Evolutionary conservation across 2,888 invertebrate genomes (phyloP).

Genomic region (Zonitis immaculata): DNA sequence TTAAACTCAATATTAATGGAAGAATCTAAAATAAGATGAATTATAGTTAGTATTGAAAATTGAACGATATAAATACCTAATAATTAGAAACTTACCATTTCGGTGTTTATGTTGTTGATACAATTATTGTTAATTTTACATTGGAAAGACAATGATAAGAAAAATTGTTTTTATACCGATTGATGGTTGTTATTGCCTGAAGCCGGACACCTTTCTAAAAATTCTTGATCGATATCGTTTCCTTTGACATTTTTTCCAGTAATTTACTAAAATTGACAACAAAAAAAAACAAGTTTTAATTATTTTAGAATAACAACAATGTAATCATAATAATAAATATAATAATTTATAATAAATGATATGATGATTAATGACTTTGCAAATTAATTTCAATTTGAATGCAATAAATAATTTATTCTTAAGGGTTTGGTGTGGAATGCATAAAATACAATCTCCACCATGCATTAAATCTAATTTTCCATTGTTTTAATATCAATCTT

Average conservation of each 20-base stretch:
- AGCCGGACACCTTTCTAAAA: not conserved
- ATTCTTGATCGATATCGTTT: not conserved
- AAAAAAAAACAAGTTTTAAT: too few species aligned
- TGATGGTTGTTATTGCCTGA: not conserved
- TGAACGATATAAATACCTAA: too few species aligned
- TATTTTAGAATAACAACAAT: too few species aligned
- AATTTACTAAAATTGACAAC: too few species aligned
- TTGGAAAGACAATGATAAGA: not conserved
- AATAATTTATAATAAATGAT: too few species aligned
- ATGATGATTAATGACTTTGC: too few species aligned
- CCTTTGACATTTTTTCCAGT: not conserved
- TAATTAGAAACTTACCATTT: not conserved
- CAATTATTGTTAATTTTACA: not conserved
- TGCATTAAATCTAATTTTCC: not conserved
- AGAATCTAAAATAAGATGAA: constrained; percentile 2
- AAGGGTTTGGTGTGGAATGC: too few species aligned
- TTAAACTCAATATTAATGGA: not conserved
- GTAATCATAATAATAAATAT: too few species aligned
- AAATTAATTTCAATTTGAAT: too few species aligned
- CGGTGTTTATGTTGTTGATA: not conserved
- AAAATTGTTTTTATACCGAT: constrained; percentile 8
- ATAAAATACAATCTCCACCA: not conserved
- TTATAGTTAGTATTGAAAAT: too few species aligned
- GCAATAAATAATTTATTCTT: too few species aligned
- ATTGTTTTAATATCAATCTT: not conserved